phyloP scores from a whole-genome alignment of 2,113 vertebrate genomes.

The Crotalus viridis region DNA sequence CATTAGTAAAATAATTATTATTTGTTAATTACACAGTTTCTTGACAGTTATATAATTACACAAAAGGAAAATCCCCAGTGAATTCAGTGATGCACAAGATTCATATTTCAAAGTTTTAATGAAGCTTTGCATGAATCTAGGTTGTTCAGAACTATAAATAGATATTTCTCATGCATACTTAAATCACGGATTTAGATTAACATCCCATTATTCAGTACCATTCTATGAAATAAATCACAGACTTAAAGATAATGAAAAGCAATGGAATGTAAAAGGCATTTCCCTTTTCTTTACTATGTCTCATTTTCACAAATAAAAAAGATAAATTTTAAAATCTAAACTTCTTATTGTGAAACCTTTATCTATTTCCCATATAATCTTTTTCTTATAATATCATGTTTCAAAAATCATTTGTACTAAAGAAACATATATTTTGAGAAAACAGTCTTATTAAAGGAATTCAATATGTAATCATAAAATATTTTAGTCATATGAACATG shows the following conservation, averaged over 20 bases:
- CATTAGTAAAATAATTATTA: slow-evolving; percentile 60
- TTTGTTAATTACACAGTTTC: slow-evolving; percentile 52
- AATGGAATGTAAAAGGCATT: background rate
- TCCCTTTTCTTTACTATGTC: background rate
- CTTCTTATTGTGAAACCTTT: slow-evolving; percentile 13
- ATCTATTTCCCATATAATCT: slow-evolving; percentile 39
- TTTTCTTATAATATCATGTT: slow-evolving; percentile 33
- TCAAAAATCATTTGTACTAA: slow-evolving; percentile 19
- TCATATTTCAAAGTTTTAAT: background rate
- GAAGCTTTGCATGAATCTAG: background rate
- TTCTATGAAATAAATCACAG: background rate
- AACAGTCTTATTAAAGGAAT: slow-evolving; percentile 25
- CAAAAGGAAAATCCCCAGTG: slow-evolving; percentile 12
- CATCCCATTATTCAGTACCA: background rate
- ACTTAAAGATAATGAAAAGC: background rate
- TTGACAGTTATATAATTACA: slow-evolving; percentile 23
- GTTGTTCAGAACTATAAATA: background rate
- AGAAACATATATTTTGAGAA: background rate
- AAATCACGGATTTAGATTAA: fast-evolving
- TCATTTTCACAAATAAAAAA: background rate
- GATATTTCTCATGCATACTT: background rate
- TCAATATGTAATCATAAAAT: slow-evolving; percentile 53
- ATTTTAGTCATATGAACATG: slow-evolving; percentile 49
- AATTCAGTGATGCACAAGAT: background rate
- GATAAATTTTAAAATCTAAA: background rate